Percentiles rank a stretch among this genome's conserved stretches.
Evolutionary conservation across 2,797 vertebrate genomes (phyloP).

Genomic region (Varecia variegata): DNA sequence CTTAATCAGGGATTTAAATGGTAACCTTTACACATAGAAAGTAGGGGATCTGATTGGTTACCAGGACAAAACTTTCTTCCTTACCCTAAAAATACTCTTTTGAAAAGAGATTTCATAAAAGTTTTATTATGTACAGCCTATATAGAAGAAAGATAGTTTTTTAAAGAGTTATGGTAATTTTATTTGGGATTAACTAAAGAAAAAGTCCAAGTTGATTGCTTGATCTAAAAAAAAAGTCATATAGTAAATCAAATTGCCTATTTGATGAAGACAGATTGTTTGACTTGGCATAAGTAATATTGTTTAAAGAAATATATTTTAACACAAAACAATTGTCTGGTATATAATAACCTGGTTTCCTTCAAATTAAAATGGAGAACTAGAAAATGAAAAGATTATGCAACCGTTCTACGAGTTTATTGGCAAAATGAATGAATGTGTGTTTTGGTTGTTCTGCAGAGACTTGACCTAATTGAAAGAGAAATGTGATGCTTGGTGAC

Average conservation of each 20-base stretch:
- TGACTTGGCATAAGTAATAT: slow-evolving; percentile 39
- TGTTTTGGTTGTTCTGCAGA: slow-evolving; percentile 67
- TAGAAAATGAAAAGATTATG: slow-evolving; percentile 60
- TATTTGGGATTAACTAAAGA: slow-evolving; percentile 25
- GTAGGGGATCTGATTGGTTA: neutral
- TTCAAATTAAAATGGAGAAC: slow-evolving; percentile 4
- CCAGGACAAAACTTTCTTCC: slow-evolving; percentile 7
- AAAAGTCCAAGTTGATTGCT: slow-evolving; percentile 17
- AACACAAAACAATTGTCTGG: slow-evolving; percentile 35
- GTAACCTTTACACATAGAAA: neutral
- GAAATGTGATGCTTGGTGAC: slow-evolving; percentile 50
- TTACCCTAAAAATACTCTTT: slow-evolving; percentile 36
- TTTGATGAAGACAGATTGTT: slow-evolving; percentile 42
- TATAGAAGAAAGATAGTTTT: neutral
- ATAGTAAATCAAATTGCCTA: slow-evolving; percentile 34
- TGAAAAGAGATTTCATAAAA: slow-evolving; percentile 14
- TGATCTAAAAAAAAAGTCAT: slow-evolving; percentile 23
- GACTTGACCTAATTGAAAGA: slow-evolving; percentile 66
- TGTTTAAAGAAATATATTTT: slow-evolving; percentile 46
- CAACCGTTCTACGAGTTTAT: slow-evolving; percentile 21
- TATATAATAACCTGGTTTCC: slow-evolving; percentile 59
- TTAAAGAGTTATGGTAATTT: slow-evolving; percentile 31
- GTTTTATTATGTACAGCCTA: neutral
- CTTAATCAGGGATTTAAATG: slow-evolving; percentile 20
- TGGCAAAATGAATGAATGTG: slow-evolving; percentile 44